Base-by-base conservation (phyloP, 2,113 vertebrate species). In the Orientallactaga bullata region DNA sequence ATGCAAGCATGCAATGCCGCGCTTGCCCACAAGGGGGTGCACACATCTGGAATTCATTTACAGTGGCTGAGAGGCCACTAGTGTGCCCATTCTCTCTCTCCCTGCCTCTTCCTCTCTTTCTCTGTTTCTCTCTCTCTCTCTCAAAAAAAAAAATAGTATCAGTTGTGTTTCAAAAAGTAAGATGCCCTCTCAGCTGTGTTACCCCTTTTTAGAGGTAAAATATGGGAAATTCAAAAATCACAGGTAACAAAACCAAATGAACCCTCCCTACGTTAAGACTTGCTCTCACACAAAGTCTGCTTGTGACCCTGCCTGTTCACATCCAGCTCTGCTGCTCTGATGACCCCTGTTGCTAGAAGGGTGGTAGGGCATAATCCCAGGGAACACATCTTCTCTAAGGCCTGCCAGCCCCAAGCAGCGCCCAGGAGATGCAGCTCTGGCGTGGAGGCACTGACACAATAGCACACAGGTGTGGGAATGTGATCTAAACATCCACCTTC, bases 141-240 rank as follows among this genome's bases (percentile, higher is more conserved):
- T n/a, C n/a, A n/a, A n/a, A n/a, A n/a, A n/a, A n/a, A n/a, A n/a
- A n/a, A 42, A 86, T 66, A 85, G 26, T 15, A 91, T 15, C 3
- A 37, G 35, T 69, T 93, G 77, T 85, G 74, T 65, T 83, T 85
- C 13, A 60, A 85, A 88, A 88, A 69, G 61, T 47, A 79, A 94
- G 65, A 63, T 15, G 24, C 8, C 30, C 47, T 93, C n/a, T 78
- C 32, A 1, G 9, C 60, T 94, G 69, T 80, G 11, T n/a, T 83
- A 80, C 35, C 77, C 73, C 18, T 47, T 32, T 68, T 85, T 13
- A 51, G 35, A 88, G 17, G 51, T 72, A 77, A 84, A 61, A 66
- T 11, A 94, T 2, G 61, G 60, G 69, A 80, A 89, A 89, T 23
- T 16, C 77, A 47, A 95, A 23, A 39, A 84, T 76, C 47, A 85